Conservation (phyloP, 2,113 vertebrate genomes). For the Sebastes schlegelii region DNA sequence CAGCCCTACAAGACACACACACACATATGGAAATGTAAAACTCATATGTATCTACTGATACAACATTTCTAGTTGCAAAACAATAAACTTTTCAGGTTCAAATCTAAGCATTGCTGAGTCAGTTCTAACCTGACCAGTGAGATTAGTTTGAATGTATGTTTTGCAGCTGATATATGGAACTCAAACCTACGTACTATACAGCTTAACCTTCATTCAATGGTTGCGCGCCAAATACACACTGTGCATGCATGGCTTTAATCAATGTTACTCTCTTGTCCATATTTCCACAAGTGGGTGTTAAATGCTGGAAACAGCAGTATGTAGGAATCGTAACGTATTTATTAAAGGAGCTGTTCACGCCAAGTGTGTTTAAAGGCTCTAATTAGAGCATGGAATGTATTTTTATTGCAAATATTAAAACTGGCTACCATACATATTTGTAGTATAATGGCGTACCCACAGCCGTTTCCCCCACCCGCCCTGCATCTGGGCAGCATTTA, state of each 20-base stretch:
- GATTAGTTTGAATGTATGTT: neutral
- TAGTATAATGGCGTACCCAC: constrained; percentile 29
- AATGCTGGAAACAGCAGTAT: constrained; percentile 42
- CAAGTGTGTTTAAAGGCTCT: constrained; percentile 56
- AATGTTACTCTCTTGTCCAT: constrained; percentile 8
- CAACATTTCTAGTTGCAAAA: neutral
- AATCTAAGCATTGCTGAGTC: neutral
- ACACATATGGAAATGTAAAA: no score
- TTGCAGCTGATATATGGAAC: constrained; percentile 8
- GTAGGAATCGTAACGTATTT: constrained; percentile 31
- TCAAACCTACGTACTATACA: neutral
- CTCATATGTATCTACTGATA: neutral
- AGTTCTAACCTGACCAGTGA: neutral
- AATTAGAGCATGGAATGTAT: constrained; percentile 64
- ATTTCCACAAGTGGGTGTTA: constrained; percentile 64
- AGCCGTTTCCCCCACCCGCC: constrained; percentile 18
- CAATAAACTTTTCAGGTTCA: neutral
- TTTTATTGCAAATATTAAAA: constrained; percentile 71
- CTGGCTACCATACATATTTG: constrained; percentile 44
- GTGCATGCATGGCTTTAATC: constrained; percentile 52
- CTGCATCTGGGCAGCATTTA: constrained; percentile 35
- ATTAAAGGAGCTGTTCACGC: constrained; percentile 47
- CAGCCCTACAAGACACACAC: no score
- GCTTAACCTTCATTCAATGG: constrained; percentile 13
- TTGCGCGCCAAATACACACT: neutral